A percentile compares a stretch with the other conserved stretches of the same genome.
Conservation (phyloP, 1,140 invertebrate species). For the Neelides sp. region DNA sequence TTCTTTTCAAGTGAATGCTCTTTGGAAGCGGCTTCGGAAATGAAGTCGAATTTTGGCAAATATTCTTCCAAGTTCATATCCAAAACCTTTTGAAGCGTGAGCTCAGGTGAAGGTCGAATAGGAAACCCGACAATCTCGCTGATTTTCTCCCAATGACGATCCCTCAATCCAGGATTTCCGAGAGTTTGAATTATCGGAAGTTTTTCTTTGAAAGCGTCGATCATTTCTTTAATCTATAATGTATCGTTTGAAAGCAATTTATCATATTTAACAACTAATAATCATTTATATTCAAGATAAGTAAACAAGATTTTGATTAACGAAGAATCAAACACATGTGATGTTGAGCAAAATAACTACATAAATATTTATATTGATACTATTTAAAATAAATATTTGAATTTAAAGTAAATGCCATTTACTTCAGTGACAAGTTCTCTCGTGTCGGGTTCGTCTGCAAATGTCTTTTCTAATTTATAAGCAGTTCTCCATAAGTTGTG, state of each 20-base stretch:
- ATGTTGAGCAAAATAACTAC: too few relatives aligned
- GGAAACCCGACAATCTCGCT: constrained; percentile 91
- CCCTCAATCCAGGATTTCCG: constrained; percentile 85
- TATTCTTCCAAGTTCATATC: constrained; percentile 84
- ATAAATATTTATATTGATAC: neutral
- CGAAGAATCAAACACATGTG: too few relatives aligned
- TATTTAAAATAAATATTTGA: neutral
- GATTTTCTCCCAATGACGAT: constrained; percentile 88
- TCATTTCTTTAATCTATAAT: constrained; percentile 48
- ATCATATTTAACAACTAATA: neutral
- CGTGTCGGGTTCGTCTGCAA: constrained; percentile 51
- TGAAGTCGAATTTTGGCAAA: constrained; percentile 76
- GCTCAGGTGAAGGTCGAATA: constrained; percentile 67
- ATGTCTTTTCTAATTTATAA: constrained; percentile 77
- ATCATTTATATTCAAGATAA: neutral
- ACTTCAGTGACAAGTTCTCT: constrained; percentile 41
- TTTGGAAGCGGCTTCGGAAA: constrained; percentile 89
- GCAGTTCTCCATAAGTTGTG: constrained; percentile 64
- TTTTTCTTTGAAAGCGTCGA: constrained; percentile 80
- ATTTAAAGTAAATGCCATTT: constrained; percentile 5
- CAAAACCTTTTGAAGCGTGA: constrained; percentile 72
- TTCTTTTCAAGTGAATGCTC: constrained; percentile 85
- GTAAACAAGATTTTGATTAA: neutral
- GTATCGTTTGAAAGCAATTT: constrained; percentile 1
- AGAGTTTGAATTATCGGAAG: constrained; percentile 81